A percentile compares a stretch with the other conserved stretches of the same genome.
phyloP scores from a whole-genome alignment of 2,113 vertebrate species.

The Toxostoma redivivum region DNA sequence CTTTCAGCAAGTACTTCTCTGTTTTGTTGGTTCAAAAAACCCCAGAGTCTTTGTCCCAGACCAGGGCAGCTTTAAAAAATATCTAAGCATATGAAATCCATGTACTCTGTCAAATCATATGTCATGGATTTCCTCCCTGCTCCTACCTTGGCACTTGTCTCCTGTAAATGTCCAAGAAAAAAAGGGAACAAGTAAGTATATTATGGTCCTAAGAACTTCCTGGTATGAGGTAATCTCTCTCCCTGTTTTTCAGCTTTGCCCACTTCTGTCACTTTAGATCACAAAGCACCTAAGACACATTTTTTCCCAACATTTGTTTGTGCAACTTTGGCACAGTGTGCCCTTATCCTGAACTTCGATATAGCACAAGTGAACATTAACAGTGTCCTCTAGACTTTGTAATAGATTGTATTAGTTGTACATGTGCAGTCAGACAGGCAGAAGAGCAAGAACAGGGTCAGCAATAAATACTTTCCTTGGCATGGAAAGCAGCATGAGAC shows the following conservation, averaged over 20 bases:
- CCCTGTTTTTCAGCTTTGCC: not conserved
- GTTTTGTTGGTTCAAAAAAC: not conserved
- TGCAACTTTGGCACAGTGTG: not conserved
- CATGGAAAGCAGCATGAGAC: not conserved
- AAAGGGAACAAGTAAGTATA: slow-evolving; percentile 24
- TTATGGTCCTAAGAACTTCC: not conserved
- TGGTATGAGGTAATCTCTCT: slow-evolving; percentile 14
- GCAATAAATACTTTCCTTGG: not conserved
- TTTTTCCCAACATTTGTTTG: not conserved
- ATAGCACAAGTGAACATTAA: not conserved
- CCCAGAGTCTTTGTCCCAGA: not conserved
- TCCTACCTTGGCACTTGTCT: not conserved
- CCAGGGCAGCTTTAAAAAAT: not conserved
- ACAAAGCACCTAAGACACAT: not conserved
- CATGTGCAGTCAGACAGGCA: not conserved
- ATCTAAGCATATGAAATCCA: not conserved
- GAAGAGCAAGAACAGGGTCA: not conserved
- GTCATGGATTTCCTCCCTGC: not conserved
- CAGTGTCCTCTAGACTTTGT: not conserved
- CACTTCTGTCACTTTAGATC: not conserved
- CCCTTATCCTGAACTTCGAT: not conserved
- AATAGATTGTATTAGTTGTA: not conserved
- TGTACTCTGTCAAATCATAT: not conserved
- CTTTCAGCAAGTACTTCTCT: not conserved
- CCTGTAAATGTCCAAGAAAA: not conserved